phyloP scores from a whole-genome alignment of 1,140 invertebrate species.

The Cydia strobilella region DNA sequence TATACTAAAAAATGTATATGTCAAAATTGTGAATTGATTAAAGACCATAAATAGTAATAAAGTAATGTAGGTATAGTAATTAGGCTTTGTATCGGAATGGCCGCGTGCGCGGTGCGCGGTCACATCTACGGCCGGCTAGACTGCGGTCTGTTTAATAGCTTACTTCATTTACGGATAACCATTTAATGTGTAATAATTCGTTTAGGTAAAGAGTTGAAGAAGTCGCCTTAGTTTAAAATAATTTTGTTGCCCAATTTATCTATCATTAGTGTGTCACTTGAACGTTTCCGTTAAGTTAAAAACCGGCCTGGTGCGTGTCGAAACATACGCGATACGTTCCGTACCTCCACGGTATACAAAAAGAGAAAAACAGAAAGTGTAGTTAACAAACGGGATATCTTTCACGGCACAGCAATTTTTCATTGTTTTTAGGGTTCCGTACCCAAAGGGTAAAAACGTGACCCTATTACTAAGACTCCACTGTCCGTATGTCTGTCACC shows the following conservation, averaged over 20 bases:
- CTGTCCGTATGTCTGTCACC: too few relatives aligned
- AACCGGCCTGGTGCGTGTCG: not conserved
- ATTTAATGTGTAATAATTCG: constrained; percentile 23
- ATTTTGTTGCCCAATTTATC: constrained; percentile 1
- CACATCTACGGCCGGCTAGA: not conserved
- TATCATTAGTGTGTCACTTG: not conserved
- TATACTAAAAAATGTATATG: too few relatives aligned
- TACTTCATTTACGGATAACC: constrained; percentile 24
- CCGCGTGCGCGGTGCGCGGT: constrained; percentile 6
- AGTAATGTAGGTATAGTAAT: not conserved
- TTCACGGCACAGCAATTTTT: too few relatives aligned
- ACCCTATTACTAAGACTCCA: too few relatives aligned
- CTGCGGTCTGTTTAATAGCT: constrained; percentile 21
- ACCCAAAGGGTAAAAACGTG: too few relatives aligned
- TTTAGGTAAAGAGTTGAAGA: constrained; percentile 17
- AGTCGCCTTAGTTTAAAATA: constrained; percentile 3
- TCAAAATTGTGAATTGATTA: too few relatives aligned
- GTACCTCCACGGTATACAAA: too few relatives aligned
- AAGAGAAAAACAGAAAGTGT: too few relatives aligned
- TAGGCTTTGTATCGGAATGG: not conserved
- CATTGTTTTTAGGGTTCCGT: too few relatives aligned
- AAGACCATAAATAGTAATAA: not conserved
- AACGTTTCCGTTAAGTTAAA: constrained; percentile 10
- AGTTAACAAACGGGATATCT: too few relatives aligned
- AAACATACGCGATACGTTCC: too few relatives aligned